Percentiles rank a stretch among this genome's conserved stretches.
Conservation (phyloP, 2,113 vertebrate species). For the Phylloscopus whistleri region DNA sequence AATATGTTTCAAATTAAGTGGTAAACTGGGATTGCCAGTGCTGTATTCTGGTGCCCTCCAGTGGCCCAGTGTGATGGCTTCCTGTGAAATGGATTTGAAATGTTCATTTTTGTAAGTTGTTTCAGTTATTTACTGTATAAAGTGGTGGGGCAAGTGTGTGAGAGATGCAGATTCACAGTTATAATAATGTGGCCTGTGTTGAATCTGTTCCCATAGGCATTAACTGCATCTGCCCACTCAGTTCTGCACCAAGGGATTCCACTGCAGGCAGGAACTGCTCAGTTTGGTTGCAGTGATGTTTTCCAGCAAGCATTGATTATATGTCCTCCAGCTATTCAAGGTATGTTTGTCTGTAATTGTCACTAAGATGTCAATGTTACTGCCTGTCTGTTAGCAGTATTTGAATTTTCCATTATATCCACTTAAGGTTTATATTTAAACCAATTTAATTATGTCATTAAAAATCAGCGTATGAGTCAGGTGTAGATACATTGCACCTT, state of each 20-base stretch:
- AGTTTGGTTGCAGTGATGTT: slow-evolving; percentile 91
- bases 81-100: neutral
- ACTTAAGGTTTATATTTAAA: neutral
- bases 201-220: slow-evolving; percentile 71
- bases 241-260: slow-evolving; percentile 93
- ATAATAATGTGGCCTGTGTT: neutral
- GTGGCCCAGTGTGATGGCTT: neutral
- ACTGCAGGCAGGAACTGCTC: slow-evolving; percentile 89
- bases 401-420: neutral
- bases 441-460: neutral
- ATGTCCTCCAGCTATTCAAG: slow-evolving; percentile 92
- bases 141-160: neutral
- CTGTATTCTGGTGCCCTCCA: slow-evolving; percentile 16
- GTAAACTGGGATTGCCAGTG: neutral
- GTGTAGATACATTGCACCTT: neutral
- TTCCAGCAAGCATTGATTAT: slow-evolving; percentile 96
- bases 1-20: neutral
- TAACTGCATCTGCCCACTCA: slow-evolving; percentile 86
- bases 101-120: neutral
- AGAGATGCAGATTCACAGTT: neutral
- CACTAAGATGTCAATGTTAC: neutral
- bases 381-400: neutral
- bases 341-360: slow-evolving; percentile 65
- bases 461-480: neutral
- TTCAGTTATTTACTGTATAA: neutral